phyloP scores from a whole-genome alignment of 2,113 vertebrate genomes.

The Lophotis ruficrista region DNA sequence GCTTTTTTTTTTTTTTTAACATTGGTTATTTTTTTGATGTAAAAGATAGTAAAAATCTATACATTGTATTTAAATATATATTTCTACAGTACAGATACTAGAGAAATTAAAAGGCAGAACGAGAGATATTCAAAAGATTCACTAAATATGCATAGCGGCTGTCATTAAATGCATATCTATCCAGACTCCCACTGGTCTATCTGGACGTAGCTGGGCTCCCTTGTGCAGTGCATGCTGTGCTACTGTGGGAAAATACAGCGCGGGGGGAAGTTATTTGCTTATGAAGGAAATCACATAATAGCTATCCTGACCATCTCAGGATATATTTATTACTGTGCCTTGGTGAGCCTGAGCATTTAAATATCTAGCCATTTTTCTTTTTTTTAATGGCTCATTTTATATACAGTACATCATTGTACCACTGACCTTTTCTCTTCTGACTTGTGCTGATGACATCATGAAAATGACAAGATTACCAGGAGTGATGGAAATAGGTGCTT shows the following conservation, averaged over 20 bases:
- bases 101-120: not conserved
- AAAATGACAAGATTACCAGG: constrained; percentile 48
- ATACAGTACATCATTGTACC: constrained; percentile 28
- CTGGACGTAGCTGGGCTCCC: not conserved
- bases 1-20: not conserved
- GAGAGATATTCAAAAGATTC: not conserved
- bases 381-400: constrained; percentile 40
- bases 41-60: not conserved
- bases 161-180: not conserved
- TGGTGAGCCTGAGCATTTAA: constrained; percentile 19
- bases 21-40: not conserved
- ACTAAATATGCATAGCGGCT: not conserved
- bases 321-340: not conserved
- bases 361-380: constrained; percentile 40
- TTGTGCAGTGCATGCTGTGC: not conserved
- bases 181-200: not conserved
- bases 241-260: not conserved
- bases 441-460: constrained; percentile 42
- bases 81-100: not conserved
- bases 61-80: not conserved
- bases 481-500: constrained; percentile 32
- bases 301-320: not conserved
- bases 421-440: constrained; percentile 57
- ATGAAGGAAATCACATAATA: not conserved
- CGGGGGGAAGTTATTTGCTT: not conserved